phyloP scores from a whole-genome alignment of 2,113 vertebrate species.

The Anolis sagrei region DNA sequence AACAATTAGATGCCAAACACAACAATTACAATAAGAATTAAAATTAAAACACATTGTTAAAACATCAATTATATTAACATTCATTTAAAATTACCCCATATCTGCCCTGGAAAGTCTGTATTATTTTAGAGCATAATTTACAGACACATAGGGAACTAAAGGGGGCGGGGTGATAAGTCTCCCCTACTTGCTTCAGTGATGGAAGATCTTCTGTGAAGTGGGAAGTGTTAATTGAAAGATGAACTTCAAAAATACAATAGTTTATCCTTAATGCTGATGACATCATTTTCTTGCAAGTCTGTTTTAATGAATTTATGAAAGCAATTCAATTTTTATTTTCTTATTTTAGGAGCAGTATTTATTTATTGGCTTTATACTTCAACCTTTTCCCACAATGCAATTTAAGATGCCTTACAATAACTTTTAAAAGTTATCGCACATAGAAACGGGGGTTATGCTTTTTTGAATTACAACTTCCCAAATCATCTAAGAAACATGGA shows the following conservation, averaged over 20 bases:
- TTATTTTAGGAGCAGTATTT: neutral
- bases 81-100: too few relatives aligned
- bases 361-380: too few relatives aligned
- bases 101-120: neutral
- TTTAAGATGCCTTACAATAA: too few relatives aligned
- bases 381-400: too few relatives aligned
- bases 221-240: neutral
- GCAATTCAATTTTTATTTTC: neutral
- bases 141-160: neutral
- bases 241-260: fast-evolving
- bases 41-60: too few relatives aligned
- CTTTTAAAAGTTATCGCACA: too few relatives aligned
- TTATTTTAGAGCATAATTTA: neutral
- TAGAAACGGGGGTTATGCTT: neutral
- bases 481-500: too few relatives aligned
- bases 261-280: neutral
- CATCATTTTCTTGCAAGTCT: neutral
- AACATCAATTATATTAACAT: too few relatives aligned
- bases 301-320: neutral
- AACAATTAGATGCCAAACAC: too few relatives aligned
- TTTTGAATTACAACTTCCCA: too few relatives aligned
- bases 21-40: too few relatives aligned
- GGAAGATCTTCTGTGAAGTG: neutral
- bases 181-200: neutral
- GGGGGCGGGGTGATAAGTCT: neutral